These are phyloP conservation scores for Bombus sylvicola DNA, from an alignment of 1,140 invertebrate species.

Conservation along the genomic window DNA sequence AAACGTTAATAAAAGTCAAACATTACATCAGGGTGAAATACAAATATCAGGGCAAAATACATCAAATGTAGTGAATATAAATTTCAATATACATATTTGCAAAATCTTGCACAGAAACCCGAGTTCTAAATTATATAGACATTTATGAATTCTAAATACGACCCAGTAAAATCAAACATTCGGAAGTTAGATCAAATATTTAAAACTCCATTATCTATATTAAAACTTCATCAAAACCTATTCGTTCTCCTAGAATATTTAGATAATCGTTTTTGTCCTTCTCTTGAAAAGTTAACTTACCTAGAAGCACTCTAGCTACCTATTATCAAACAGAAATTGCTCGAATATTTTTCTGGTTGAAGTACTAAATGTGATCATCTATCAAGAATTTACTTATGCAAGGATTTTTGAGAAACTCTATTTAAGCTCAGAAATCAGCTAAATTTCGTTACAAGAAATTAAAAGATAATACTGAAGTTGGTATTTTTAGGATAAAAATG, in stretches of 20 bases:
- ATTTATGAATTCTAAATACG: not conserved
- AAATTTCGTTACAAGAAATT: not conserved
- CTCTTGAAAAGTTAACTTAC: not conserved
- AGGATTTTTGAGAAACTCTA: no score
- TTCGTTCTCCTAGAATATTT: not conserved
- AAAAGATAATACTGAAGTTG: not conserved
- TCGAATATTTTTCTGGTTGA: not conserved
- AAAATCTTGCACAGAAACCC: not conserved
- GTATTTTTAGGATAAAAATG: not conserved
- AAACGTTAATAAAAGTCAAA: constrained; percentile 16
- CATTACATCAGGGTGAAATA: constrained; percentile 7
- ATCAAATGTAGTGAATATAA: not conserved
- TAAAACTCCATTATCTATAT: not conserved
- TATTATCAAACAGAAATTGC: not conserved
- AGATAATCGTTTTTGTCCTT: not conserved
- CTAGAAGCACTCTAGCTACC: not conserved
- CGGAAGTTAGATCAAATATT: not conserved
- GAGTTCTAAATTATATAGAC: constrained; percentile 3
- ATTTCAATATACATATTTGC: not conserved
- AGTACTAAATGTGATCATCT: not conserved
- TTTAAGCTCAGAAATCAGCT: not conserved
- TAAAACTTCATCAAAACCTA: not conserved
- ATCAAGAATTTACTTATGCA: no score
- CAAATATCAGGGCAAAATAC: no score
- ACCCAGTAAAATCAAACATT: not conserved